These are phyloP conservation scores for Chrysolina haemoptera DNA, from an alignment of 2,888 invertebrate species.

Conservation along the genomic window DNA sequence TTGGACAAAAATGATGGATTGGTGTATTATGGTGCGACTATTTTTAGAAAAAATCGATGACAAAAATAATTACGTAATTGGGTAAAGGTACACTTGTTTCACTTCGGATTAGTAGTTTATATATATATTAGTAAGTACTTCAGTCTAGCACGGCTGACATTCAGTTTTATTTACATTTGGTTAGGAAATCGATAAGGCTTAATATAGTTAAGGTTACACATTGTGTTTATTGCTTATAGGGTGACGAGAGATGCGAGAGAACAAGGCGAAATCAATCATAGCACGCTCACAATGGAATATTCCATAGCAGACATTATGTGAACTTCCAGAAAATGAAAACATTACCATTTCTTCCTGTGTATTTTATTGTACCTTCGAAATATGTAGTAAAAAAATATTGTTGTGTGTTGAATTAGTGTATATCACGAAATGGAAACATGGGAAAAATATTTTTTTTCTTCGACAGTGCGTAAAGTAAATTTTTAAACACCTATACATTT, in stretches of 20 bases:
- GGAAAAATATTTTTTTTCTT: too few species aligned
- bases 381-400: too few species aligned
- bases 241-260: background rate
- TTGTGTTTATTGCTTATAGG: conserved; percentile 1
- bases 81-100: conserved; percentile 18
- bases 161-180: conserved; percentile 4
- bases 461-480: too few species aligned
- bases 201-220: conserved; percentile 19
- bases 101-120: conserved; percentile 22
- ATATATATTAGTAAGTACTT: conserved; percentile 15
- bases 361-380: too few species aligned
- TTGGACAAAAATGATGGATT: conserved; percentile 52
- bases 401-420: too few species aligned
- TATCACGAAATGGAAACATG: too few species aligned
- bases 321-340: background rate
- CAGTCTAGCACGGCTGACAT: conserved; percentile 5
- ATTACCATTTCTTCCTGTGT: too few species aligned
- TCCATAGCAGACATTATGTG: background rate
- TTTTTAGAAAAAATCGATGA: conserved; percentile 62
- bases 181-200: conserved; percentile 3
- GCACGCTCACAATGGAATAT: background rate
- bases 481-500: too few species aligned
- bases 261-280: conserved; percentile 10
- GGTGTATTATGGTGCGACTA: conserved; percentile 53
- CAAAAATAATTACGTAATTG: conserved; percentile 61